phyloP scores from a whole-genome alignment of 2,888 invertebrate genomes.

The Nineta flava region DNA sequence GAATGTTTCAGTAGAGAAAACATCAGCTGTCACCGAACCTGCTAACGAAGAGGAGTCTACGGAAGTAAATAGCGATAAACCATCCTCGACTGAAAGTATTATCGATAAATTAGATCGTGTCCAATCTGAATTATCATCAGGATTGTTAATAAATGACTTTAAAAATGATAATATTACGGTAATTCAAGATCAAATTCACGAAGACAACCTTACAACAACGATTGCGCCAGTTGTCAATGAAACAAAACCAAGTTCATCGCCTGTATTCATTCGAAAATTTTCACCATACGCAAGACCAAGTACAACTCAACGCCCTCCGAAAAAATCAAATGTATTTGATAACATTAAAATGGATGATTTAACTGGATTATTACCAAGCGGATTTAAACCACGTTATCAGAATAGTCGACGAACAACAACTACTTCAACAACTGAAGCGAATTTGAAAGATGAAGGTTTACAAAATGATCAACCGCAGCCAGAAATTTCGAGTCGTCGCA shows the following conservation, averaged over 20 bases:
- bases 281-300: constrained; percentile 26
- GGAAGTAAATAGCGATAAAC: constrained; percentile 18
- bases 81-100: constrained; percentile 62
- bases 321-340: constrained; percentile 11
- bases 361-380: constrained; percentile 42
- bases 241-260: constrained; percentile 34
- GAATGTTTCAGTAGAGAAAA: constrained; percentile 11
- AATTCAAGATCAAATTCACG: constrained; percentile 36
- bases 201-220: constrained; percentile 28
- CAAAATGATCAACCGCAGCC: constrained; percentile 18
- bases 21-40: constrained; percentile 5
- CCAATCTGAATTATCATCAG: constrained; percentile 69
- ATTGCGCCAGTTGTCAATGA: constrained; percentile 32
- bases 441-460: constrained; percentile 20
- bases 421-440: constrained; percentile 22
- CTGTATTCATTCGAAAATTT: constrained; percentile 49
- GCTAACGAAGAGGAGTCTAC: constrained; percentile 10
- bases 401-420: constrained; percentile 34
- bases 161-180: constrained; percentile 50
- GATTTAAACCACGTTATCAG: constrained; percentile 35
- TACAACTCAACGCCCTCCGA: constrained; percentile 17
- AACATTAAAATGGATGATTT: constrained; percentile 39
- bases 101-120: constrained; percentile 74
- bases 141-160: constrained; percentile 55
- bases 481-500: constrained; percentile 17